Evolutionary conservation across 2,888 invertebrate species (phyloP).

Genomic region (Hedychridium roseum): DNA sequence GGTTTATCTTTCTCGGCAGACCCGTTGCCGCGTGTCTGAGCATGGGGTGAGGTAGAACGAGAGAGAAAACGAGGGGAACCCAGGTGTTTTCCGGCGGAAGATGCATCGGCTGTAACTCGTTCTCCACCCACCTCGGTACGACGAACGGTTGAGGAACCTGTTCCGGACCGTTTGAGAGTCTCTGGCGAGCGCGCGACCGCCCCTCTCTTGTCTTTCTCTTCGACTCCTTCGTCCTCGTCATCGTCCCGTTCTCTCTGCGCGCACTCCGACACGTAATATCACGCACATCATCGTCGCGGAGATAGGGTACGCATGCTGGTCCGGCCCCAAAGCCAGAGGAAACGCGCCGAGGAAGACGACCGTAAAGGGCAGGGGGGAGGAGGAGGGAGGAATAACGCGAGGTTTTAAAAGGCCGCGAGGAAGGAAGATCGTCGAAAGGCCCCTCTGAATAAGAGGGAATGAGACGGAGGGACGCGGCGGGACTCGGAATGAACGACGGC

Average conservation of each 20-base stretch:
- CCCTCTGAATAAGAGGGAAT: no score
- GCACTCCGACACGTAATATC: slow-evolving; percentile 47
- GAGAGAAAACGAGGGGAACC: no score
- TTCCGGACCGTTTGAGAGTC: slow-evolving; percentile 54
- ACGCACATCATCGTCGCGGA: slow-evolving; percentile 46
- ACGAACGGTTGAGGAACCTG: slow-evolving; percentile 54
- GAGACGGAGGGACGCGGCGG: not conserved
- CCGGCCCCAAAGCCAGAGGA: slow-evolving; percentile 14
- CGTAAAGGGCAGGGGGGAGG: not conserved
- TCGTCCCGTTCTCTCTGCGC: slow-evolving; percentile 4
- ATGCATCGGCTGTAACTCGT: slow-evolving; percentile 48
- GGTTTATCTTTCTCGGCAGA: no score
- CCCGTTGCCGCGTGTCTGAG: no score
- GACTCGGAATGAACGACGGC: slow-evolving; percentile 3
- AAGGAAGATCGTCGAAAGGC: slow-evolving; percentile 4
- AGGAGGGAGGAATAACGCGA: not conserved
- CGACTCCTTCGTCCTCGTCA: slow-evolving; percentile 14
- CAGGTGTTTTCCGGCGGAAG: slow-evolving; percentile 51
- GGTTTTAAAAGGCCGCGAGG: not conserved
- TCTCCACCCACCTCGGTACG: slow-evolving; percentile 53
- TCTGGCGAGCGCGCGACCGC: slow-evolving; percentile 31
- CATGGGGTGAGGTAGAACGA: no score
- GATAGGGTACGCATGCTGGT: slow-evolving; percentile 38
- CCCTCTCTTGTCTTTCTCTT: slow-evolving; percentile 14
- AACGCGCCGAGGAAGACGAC: slow-evolving; percentile 3